phyloP scores from a whole-genome alignment of 1,140 invertebrate genomes.

The Hyles euphorbiae region DNA sequence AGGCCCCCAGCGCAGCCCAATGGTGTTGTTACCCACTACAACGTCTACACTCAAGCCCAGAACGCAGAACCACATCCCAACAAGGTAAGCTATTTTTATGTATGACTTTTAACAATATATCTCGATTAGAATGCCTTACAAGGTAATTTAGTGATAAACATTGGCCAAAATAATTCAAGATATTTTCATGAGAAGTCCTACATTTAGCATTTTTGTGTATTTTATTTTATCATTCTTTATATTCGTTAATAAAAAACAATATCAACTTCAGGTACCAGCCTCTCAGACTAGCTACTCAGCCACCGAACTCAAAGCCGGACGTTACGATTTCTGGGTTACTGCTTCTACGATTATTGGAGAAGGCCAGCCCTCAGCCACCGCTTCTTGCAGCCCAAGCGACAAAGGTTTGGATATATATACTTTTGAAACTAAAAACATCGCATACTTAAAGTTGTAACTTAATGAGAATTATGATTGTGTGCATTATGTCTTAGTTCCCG shows the following conservation, averaged over 20 bases:
- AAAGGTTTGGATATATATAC: constrained; percentile 77
- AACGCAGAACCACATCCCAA: constrained; percentile 82
- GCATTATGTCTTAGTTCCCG: constrained; percentile 81
- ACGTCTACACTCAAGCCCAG: constrained; percentile 91
- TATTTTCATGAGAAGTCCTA: no score
- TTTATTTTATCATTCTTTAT: no score
- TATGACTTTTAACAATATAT: no score
- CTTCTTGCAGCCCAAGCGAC: constrained; percentile 87
- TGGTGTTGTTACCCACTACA: constrained; percentile 94
- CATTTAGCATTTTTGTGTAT: no score
- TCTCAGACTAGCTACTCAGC: constrained; percentile 88
- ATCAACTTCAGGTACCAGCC: constrained; percentile 67
- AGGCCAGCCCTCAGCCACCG: constrained; percentile 91
- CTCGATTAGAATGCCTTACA: no score
- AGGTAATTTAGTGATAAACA: no score
- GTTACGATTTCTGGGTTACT: constrained; percentile 96
- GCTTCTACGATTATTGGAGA: constrained; percentile 95
- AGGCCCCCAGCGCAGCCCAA: constrained; percentile 93
- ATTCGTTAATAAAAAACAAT: no score
- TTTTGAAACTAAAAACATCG: not conserved
- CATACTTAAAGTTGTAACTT: not conserved
- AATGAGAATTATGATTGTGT: no score
- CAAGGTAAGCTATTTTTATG: constrained; percentile 75
- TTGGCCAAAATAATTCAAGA: no score
- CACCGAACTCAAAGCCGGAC: constrained; percentile 86